Conservation (phyloP, 2,888 invertebrate genomes). For the Tromatobia lineatoria region DNA sequence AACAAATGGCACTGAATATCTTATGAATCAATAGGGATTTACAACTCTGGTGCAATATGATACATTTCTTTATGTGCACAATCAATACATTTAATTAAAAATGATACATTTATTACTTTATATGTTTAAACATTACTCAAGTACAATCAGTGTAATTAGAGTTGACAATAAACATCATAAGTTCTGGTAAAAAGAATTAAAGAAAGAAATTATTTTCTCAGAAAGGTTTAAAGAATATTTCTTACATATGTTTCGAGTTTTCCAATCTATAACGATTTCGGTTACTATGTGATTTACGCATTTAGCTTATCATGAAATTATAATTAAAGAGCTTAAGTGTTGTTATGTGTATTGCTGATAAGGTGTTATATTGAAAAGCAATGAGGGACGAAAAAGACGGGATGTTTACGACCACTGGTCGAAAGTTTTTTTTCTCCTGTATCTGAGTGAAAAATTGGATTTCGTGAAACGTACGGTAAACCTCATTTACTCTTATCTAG, state of each 20-base stretch:
- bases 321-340: slow-evolving; percentile 18
- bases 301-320: slow-evolving; percentile 12
- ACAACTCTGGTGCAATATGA: too few relatives aligned
- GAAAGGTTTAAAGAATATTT: too few relatives aligned
- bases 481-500: slow-evolving; percentile 59
- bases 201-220: too few relatives aligned
- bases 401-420: slow-evolving; percentile 31
- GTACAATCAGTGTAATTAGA: not conserved
- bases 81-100: too few relatives aligned
- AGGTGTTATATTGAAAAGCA: slow-evolving; percentile 21
- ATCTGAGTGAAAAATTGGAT: slow-evolving; percentile 50
- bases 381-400: not conserved
- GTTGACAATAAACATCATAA: not conserved
- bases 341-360: slow-evolving; percentile 27
- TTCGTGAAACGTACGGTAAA: slow-evolving; percentile 57
- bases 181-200: not conserved
- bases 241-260: not conserved
- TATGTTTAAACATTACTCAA: not conserved
- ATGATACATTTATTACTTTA: too few relatives aligned
- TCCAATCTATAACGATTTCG: not conserved
- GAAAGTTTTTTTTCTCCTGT: slow-evolving; percentile 25
- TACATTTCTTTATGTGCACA: too few relatives aligned
- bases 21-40: too few relatives aligned
- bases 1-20: too few relatives aligned
- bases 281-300: slow-evolving; percentile 4